Base-by-base conservation (phyloP, 2,113 vertebrate species). In the Chaenocephalus aceratus region DNA sequence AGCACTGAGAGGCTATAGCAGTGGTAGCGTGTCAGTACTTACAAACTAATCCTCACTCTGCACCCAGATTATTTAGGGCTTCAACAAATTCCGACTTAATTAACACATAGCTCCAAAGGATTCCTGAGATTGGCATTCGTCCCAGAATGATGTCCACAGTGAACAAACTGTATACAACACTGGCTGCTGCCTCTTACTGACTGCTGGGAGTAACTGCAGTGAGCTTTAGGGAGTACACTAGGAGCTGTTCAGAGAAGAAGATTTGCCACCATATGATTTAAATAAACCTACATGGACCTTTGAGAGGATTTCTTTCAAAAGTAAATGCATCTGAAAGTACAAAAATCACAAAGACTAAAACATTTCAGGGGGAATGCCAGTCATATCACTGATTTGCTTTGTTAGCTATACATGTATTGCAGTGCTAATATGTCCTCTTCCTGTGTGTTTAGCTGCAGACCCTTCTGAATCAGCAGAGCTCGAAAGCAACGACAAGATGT, bases 401-500 rank as follows among this genome's bases (percentile, higher is more conserved):
- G 36, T 74, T 3, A 75, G 15, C 2, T 21, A 13, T 5, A n/a
- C 10, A 48, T 72, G 3, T 41, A 21, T 72, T 72, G n/a, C 56
- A 2, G 15, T 34, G 15, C 65, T 88, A 23, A 52, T 18, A 46
- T 30, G 34, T 77, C 36, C 14, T 64, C n/a, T 57, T 26, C 59
- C 2, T 26, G 5, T 70, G 0, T 8, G 18, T 77, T 77, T 68
- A 67, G 4, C 16, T 63, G n/a, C 88, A 93, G 89, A 88, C 53
- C 13, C 57, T 78, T 90, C 64, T 80, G 86, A 89, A 68, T 77
- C 57, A 72, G 75, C 61, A 74, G 77, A 79, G 72, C 73, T 80
- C 53, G 18, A 79, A 62, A 85, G 12, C 57, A 64, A 41, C 15
- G 10, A 14, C 84, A 93, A 86, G 85, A 94, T 92, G 92, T 92